Base-by-base conservation (phyloP, 2,888 invertebrate genomes). In the Hipparchia semele region DNA sequence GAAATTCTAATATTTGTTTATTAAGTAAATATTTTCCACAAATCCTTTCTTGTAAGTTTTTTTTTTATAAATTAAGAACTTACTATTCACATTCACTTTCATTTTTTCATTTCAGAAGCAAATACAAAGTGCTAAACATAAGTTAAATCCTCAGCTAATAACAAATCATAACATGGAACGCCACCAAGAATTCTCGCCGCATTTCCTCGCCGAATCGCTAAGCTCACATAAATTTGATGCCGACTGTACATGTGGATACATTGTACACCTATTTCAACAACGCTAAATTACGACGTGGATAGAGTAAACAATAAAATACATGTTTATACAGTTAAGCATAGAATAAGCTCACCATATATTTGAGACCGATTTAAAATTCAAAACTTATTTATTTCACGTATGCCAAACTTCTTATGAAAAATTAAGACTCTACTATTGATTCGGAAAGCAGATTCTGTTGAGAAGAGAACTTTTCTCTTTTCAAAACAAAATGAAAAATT, bases 111-210 rank as follows among this genome's bases (percentile, higher is more conserved):
- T 58, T 13, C 4, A 60, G 59, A 12, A 39, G 33, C 12, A 6
- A 39, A 39, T 12, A 6, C 12, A 33, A 59, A 10, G 10, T 13
- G 56, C 13, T 62, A 13, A 49, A 62, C n/a, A 23, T 13, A 62
- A 49, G n/a, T 7, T 64, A 23, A 49, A 51, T 33, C 49, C 39
- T 64, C 6, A 23, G 13, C 53, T 65, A 65, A 65, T 65, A 65
- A 65, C 65, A 65, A 65, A 65, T 65, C 65, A 65, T 53, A 53
- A 7, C 6, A 33, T 65, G 65, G 65, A 64, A 64, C 51, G 23
- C 23, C 13, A 65, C 65, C 65, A 65, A 65, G 65, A 65, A 65
- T 65, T 65, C 65, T 53, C 8, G 65, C 65, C 53, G 65, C 65
- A 65, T 65, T 65, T 65, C 65, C 65, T 53, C 53, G 6, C 65